A percentile compares a stretch with the other conserved stretches of the same genome.
phyloP scores from a whole-genome alignment of 2,888 invertebrate species.

The Orchesella flavescens region DNA sequence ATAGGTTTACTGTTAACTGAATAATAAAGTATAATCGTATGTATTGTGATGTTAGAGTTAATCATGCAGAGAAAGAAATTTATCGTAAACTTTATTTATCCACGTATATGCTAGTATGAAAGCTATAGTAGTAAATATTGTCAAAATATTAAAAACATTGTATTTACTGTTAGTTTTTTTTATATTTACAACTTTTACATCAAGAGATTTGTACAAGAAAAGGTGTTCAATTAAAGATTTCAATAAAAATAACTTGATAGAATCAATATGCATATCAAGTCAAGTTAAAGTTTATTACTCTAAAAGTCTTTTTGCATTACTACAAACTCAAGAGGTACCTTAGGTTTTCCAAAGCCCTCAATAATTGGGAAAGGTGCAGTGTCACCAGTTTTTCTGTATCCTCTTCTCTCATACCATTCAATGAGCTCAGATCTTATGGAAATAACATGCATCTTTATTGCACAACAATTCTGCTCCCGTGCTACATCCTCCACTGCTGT shows the following conservation, averaged over 20 bases:
- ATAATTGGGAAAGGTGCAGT: conserved; percentile 44
- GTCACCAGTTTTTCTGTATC: conserved; percentile 56
- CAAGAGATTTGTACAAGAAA: too few species aligned
- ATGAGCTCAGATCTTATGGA: conserved; percentile 52
- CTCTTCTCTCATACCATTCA: conserved; percentile 59
- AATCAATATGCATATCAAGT: too few species aligned
- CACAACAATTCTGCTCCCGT: conserved; percentile 30
- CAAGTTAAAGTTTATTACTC: too few species aligned
- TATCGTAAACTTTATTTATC: neutral
- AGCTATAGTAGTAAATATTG: too few species aligned
- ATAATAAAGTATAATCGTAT: too few species aligned
- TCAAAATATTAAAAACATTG: too few species aligned
- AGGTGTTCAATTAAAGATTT: too few species aligned
- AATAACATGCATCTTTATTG: conserved; percentile 56
- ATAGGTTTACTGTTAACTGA: too few species aligned
- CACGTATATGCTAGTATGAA: too few species aligned
- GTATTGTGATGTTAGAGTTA: neutral
- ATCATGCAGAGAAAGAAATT: neutral
- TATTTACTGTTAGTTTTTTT: too few species aligned
- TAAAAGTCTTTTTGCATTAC: conserved; percentile 45
- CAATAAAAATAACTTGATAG: too few species aligned
- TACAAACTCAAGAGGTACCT: conserved; percentile 57
- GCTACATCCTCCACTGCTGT: conserved; percentile 53
- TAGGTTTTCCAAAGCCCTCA: conserved; percentile 51
- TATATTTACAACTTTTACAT: too few species aligned